Conservation (phyloP, 2,113 vertebrate genomes). For the Rhinolophus sinicus region DNA sequence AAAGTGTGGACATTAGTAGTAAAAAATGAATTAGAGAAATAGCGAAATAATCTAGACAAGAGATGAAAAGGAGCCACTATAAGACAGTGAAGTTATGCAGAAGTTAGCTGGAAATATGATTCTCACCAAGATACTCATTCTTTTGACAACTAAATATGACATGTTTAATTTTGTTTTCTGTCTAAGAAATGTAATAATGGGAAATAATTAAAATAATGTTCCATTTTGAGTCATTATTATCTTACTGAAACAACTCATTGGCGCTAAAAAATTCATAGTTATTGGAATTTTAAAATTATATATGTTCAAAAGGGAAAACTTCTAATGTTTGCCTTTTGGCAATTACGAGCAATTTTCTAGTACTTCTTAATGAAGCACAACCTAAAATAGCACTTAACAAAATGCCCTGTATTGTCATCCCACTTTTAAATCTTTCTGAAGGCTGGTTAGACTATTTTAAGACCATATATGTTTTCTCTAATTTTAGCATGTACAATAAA, state of each 20-base stretch:
- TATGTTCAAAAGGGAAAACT: background rate
- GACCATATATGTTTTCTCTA: background rate
- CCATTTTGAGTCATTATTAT: background rate
- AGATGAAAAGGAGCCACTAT: background rate
- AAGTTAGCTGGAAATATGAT: background rate
- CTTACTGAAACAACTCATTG: background rate
- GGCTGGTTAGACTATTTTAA: background rate
- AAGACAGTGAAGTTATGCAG: accelerated
- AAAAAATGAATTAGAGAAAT: background rate
- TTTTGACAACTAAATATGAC: background rate
- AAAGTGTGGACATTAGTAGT: background rate
- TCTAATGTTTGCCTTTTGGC: background rate
- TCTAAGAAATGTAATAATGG: background rate
- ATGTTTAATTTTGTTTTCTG: slow-evolving; percentile 25
- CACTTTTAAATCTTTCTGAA: background rate
- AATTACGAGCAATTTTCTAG: background rate
- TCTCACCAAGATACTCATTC: background rate
- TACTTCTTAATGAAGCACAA: background rate
- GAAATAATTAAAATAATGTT: background rate
- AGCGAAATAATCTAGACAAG: background rate
- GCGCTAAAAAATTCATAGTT: background rate
- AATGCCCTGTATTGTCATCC: background rate
- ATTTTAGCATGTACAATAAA: background rate
- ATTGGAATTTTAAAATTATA: background rate
- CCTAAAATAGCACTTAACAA: background rate